A percentile compares a stretch with the other conserved stretches of the same genome.
phyloP scores from a whole-genome alignment of 92 coral and sea anemone genomes.

The Palythoa caribaeorum region DNA sequence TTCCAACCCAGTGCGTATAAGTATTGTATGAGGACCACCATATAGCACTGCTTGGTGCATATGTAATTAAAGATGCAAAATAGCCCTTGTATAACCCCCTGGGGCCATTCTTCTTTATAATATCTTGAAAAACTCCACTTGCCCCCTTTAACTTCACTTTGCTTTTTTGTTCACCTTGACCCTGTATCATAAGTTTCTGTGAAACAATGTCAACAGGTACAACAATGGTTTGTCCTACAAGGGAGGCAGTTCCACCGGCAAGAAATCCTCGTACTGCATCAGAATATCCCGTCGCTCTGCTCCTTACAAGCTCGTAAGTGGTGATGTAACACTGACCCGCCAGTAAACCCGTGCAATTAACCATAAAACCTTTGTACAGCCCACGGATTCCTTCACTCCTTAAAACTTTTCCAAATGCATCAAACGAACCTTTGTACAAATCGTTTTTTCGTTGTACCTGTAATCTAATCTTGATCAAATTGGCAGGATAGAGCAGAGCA shows the following conservation, averaged over 20 bases:
- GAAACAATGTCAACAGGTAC: slow-evolving; percentile 95
- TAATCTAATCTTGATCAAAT: slow-evolving; percentile 90
- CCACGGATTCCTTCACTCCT: slow-evolving; percentile 95
- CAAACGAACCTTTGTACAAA: slow-evolving; percentile 91
- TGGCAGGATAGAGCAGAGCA: slow-evolving; percentile 90
- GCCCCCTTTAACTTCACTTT: slow-evolving; percentile 80
- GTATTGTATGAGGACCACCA: slow-evolving; percentile 96
- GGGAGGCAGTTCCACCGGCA: slow-evolving; percentile 92
- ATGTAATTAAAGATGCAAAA: slow-evolving; percentile 88
- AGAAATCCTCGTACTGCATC: slow-evolving; percentile 87
- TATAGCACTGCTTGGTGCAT: slow-evolving; percentile 96
- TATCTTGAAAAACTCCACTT: slow-evolving; percentile 71
- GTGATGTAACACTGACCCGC: slow-evolving; percentile 98
- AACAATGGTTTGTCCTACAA: slow-evolving; percentile 93
- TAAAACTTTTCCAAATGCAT: slow-evolving; percentile 87
- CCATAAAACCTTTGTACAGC: slow-evolving; percentile 91
- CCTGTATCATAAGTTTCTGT: slow-evolving; percentile 90
- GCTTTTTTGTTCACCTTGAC: slow-evolving; percentile 81
- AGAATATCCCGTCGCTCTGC: slow-evolving; percentile 79
- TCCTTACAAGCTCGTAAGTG: slow-evolving; percentile 86
- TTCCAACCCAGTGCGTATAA: slow-evolving; percentile 88
- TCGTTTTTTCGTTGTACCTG: slow-evolving; percentile 95
- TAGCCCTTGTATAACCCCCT: slow-evolving; percentile 90
- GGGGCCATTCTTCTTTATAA: slow-evolving; percentile 66
- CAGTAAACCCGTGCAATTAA: slow-evolving; percentile 83